These are phyloP conservation scores for Corythoichthys haematopterus DNA, from an alignment of 2,113 vertebrate genomes.

Conservation along the genomic window DNA sequence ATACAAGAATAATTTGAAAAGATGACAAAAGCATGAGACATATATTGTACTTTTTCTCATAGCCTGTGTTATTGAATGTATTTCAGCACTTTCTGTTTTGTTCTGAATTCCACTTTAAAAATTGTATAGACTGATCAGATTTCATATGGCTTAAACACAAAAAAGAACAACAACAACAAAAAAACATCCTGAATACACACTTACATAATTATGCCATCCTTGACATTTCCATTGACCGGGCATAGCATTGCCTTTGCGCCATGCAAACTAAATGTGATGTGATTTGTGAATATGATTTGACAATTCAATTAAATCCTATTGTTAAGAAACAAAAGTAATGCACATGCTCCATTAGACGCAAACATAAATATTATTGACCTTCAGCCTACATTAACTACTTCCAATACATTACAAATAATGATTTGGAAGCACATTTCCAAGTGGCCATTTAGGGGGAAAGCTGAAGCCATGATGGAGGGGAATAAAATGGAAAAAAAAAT, in stretches of 20 bases:
- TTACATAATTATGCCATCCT: too few relatives aligned
- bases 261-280: neutral
- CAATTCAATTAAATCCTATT: neutral
- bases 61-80: neutral
- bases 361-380: neutral
- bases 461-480: neutral
- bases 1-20: too few relatives aligned
- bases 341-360: neutral
- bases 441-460: neutral
- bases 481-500: too few relatives aligned
- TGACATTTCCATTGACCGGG: too few relatives aligned
- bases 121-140: neutral
- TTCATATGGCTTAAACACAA: neutral
- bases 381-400: neutral
- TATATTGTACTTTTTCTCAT: too few relatives aligned
- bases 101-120: neutral
- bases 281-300: neutral
- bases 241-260: neutral
- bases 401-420: neutral
- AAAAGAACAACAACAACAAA: neutral
- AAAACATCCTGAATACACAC: too few relatives aligned
- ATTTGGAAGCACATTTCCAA: neutral
- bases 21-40: neutral
- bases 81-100: neutral
- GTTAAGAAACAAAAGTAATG: neutral